Evolutionary conservation across 2,113 vertebrate genomes (phyloP), one percentile per base, ranked within the genome.

Genomic region (Bungarus multicinctus): DNA sequence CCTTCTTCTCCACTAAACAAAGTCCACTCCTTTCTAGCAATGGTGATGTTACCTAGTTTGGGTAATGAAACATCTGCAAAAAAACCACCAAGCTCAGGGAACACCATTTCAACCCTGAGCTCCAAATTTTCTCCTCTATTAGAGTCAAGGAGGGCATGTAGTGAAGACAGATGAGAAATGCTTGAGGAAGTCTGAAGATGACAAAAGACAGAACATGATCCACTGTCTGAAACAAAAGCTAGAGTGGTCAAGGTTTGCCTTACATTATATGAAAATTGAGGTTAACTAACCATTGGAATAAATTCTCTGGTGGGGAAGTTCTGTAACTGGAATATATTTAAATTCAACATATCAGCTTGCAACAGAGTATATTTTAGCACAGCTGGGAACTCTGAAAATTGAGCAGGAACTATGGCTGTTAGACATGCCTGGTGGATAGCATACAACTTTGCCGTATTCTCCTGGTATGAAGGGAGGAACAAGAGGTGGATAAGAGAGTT

Each of bases 351-450:
- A 58, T 85, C 39, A 60, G 47, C 27, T 64, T 92, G 47, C 57
- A 90, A 52, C 52, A 86, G 88, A 86, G 58, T 86, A 27, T 16
- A 52, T 85, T 89, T 86, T 11, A 52, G 54, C 92, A 60, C 88
- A 93, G 91, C 91, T 92, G 91, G 64, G 60, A 89, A 89, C 74
- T 27, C 81, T 34, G 88, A 81, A 90, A 20, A 8, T 60, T 93
- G 88, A 58, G 88, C 54, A 86, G 39, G 43, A 30, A 60, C 58
- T 50, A 86, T 81, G 69, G 6, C 6, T 81, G 34, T 81, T 81
- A 81, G 69, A 20, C 55, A 85, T 5, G 5, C 22, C 34, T 25
- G 16, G 27, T n/a, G 20, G 74, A 9, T 11, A 45, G 4, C 69
- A 86, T 39, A n/a, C 16, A 60, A 54, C 12, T 89, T 89, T 34